Percentiles rank a stretch among this genome's conserved stretches.
Conservation (phyloP, 1,140 invertebrate species). For the Drosophila orena region DNA sequence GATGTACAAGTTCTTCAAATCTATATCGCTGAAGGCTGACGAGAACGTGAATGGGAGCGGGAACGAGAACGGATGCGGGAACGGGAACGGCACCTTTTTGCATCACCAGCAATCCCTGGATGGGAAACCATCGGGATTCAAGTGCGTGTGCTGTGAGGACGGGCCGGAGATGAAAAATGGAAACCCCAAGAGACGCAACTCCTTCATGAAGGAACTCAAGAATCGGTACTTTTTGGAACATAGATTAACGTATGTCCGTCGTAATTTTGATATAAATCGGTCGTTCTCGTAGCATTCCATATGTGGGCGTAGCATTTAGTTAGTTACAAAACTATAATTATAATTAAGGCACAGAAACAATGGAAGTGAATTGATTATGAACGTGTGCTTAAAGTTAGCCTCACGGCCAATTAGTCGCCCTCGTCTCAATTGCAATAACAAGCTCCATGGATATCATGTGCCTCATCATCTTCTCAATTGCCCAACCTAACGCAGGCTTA, state of each 20-base stretch:
- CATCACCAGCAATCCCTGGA: slow-evolving; percentile 35
- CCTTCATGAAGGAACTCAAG: background rate
- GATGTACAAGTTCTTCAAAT: slow-evolving; percentile 56
- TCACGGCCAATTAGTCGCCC: slow-evolving; percentile 57
- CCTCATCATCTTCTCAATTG: slow-evolving; percentile 36
- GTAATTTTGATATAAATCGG: too few relatives aligned
- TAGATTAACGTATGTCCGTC: too few relatives aligned
- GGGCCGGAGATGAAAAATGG: slow-evolving; percentile 9
- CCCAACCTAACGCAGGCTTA: slow-evolving; percentile 26
- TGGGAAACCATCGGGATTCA: slow-evolving; percentile 42
- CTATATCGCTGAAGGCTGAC: slow-evolving; percentile 53
- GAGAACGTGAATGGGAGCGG: background rate
- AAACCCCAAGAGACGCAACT: slow-evolving; percentile 7
- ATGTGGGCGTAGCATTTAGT: too few relatives aligned
- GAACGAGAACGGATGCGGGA: slow-evolving; percentile 7
- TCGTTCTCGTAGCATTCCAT: too few relatives aligned
- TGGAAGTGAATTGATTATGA: too few relatives aligned
- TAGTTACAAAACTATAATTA: background rate
- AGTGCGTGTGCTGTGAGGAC: slow-evolving; percentile 66
- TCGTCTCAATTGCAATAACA: slow-evolving; percentile 48
- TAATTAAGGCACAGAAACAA: background rate
- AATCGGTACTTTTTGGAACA: background rate
- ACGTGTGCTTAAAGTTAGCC: slow-evolving; percentile 6
- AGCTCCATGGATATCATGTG: slow-evolving; percentile 39
- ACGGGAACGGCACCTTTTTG: slow-evolving; percentile 5